Conservation (phyloP, 2,797 vertebrate species). For the Phrynocephalus vlangalii region DNA sequence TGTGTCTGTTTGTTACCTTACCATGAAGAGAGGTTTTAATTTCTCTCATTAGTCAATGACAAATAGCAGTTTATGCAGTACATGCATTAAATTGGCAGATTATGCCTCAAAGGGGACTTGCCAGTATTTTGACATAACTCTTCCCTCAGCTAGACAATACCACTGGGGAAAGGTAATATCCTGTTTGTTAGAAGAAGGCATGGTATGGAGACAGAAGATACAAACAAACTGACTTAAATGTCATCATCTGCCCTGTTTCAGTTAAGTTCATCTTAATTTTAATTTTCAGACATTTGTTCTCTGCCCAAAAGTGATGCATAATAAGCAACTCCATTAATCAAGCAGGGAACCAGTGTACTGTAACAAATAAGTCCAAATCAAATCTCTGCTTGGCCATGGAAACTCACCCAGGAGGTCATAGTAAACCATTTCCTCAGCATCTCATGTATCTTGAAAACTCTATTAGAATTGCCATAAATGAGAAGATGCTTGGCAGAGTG, state of each 20-base stretch:
- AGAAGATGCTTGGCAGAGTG: neutral
- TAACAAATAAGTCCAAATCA: neutral
- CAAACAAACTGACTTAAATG: neutral
- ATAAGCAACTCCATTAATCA: neutral
- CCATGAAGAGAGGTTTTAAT: neutral
- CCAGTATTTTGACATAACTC: neutral
- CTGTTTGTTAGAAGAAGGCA: slow-evolving; percentile 30
- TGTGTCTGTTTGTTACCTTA: slow-evolving; percentile 28
- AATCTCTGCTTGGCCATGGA: no score
- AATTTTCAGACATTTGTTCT: neutral
- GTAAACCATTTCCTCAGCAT: neutral
- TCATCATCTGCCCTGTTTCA: neutral
- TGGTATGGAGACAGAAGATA: slow-evolving; percentile 25
- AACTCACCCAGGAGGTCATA: neutral
- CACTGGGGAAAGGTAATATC: slow-evolving; percentile 25
- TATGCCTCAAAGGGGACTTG: slow-evolving; percentile 19
- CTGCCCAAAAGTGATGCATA: neutral
- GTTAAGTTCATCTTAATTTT: neutral
- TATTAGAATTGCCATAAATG: no score
- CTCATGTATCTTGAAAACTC: no score
- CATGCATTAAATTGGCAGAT: slow-evolving; percentile 29
- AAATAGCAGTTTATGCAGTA: slow-evolving; percentile 39
- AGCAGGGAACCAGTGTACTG: no score
- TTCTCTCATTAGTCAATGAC: slow-evolving; percentile 25
- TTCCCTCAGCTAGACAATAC: slow-evolving; percentile 7